Conservation (phyloP, 2,888 invertebrate genomes). For the Acanthosoma haemorrhoidale region DNA sequence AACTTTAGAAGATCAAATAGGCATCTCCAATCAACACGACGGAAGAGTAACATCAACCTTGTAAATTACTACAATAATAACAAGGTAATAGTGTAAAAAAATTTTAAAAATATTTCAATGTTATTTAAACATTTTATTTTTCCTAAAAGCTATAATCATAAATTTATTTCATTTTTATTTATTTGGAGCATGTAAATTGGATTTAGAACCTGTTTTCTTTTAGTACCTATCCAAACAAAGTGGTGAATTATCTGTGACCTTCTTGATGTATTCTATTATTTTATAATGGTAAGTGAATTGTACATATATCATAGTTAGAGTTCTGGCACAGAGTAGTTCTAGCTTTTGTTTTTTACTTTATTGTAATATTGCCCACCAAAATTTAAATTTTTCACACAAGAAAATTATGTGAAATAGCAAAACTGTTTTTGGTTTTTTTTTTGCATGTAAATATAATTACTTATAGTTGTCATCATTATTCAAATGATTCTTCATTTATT, state of each 20-base stretch:
- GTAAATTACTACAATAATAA: conserved; percentile 36
- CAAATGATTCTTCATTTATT: too few relatives aligned
- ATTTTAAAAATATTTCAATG: background rate
- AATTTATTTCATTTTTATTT: background rate
- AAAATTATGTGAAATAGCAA: too few relatives aligned
- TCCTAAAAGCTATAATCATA: background rate
- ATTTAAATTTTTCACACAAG: too few relatives aligned
- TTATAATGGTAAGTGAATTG: conserved; percentile 25
- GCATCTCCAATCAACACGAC: conserved; percentile 24
- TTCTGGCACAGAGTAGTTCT: conserved; percentile 24
- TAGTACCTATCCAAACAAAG: conserved; percentile 27
- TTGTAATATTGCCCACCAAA: too few relatives aligned
- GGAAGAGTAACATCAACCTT: conserved; percentile 35
- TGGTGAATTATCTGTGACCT: conserved; percentile 28
- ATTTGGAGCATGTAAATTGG: conserved; percentile 25
- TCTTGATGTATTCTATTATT: conserved; percentile 25
- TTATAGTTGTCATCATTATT: too few relatives aligned
- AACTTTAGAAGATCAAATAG: conserved; percentile 23
- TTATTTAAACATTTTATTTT: background rate
- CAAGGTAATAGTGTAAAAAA: conserved; percentile 30
- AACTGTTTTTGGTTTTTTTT: too few relatives aligned
- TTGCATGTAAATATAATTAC: too few relatives aligned
- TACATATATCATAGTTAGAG: conserved; percentile 9
- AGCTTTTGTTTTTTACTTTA: conserved; percentile 20
- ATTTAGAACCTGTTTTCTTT: conserved; percentile 29